Evolutionary conservation across 2,113 vertebrate genomes (phyloP), one percentile per base, ranked within the genome.

Genomic region (Acanthochromis polyacanthus): DNA sequence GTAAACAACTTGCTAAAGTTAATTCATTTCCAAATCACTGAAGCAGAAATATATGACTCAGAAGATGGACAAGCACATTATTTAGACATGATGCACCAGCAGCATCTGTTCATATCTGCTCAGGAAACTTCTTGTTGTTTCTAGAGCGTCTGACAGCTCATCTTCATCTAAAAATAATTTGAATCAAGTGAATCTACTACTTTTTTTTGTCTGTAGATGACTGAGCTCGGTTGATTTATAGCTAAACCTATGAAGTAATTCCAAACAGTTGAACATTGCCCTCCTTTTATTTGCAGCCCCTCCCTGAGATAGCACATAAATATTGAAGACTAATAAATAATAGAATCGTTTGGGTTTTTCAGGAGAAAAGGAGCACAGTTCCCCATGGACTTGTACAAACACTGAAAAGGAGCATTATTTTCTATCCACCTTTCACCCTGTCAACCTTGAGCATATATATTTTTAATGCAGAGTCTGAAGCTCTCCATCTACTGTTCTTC

Each of bases 51-150:
- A 15, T 36, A 15, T 70, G 78, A 55, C 43, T 75, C 25, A 19
- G 19, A 75, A 52, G 71, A 79, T 32, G 76, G 82, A 85, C 50
- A 69, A 32, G 59, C 40, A 20, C 10, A 45, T 20, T 23, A n/a
- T 60, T 72, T 28, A 10, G 60, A 59, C n/a, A 19, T 22, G 53
- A 77, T 17, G 36, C 64, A 69, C 8, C 48, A 32, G 25, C 71
- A 51, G 46, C 78, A 66, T 81, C 78, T 78, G 73, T 81, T 63
- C 68, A 78, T 58, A 61, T 72, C 58, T 82, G 72, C 36, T 56
- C 46, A 57, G 40, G 25, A 62, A 72, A 61, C 16, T 14, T 66
- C 23, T 10, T 67, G 48, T 68, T 48, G 30, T 36, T 63, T 38
- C 62, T 45, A 22, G 58, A 65, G 38, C 65, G 6, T 61, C 36